Evolutionary conservation across 2,797 vertebrate genomes (phyloP), one percentile per base, ranked within the genome.

Genomic region (Coranthus polyacanthus): DNA sequence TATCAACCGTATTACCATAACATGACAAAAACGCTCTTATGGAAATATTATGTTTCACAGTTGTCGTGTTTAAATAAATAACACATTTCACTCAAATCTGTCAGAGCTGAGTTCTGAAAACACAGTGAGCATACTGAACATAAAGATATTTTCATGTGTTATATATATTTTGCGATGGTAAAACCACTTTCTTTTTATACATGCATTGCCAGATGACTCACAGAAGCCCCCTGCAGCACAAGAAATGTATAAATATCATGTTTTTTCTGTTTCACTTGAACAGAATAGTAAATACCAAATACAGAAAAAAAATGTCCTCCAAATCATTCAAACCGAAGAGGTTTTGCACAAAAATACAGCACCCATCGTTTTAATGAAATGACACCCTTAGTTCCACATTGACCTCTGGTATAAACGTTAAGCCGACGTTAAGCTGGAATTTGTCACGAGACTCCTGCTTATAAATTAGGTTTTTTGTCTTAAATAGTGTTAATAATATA

Each of bases 1-100:
- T 21, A 65, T 78, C 51, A 16, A 72, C 55, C 61, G 17, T 62
- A 54, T 59, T 61, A 46, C 55, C 57, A 34, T 55, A 44, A 60
- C 62, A 51, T 62, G 55, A 65, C 55, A 42, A 59, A n/a, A 41
- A 65, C 70, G 18, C 37, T 69, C 58, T 66, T 53, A 43, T 53
- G 55, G 72, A 62, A 44, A 72, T 68, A 47, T 42, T 60, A 22
- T 34, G n/a, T 49, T 58, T 84, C 67, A 64, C 78, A 79, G 42
- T 58, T 71, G 65, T 43, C 46, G 66, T 42, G 67, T 75, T 65
- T 67, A 81, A 85, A 82, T 78, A 38, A 58, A 74, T 72, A 67
- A 70, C 77, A 84, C 76, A 32, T 83, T 86, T 69, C 49, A 13
- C 34, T 49, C 15, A 69, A 78, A 61, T 68, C 55, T 79, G 63